Evolutionary conservation across 2,888 invertebrate genomes (phyloP), one percentile per base, ranked within the genome.

Genomic region (Resseliella maxima): DNA sequence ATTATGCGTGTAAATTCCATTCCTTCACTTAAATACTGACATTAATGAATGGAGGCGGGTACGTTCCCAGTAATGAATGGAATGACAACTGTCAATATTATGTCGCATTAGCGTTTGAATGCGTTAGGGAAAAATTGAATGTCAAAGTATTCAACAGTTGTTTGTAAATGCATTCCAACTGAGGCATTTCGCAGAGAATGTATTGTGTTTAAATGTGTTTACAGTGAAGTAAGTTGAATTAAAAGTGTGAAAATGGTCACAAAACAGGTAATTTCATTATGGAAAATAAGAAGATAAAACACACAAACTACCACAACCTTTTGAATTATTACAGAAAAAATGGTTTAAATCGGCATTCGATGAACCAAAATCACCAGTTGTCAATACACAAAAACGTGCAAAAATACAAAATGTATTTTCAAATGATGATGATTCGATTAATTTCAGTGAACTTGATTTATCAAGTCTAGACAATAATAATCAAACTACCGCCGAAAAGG

Each of bases 271-370:
- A 36, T n/a, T 27, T 18, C 24, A 27, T 27, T 15, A 27, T 27
- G 8, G 24, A 10, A 10, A 3, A 27, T 64, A 6, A 3, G 64
- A 64, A 64, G 15, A 24, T 64, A 27, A 18, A 64, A 10, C 18
- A n/a, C n/a, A n/a, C n/a, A n/a, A n/a, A n/a, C n/a, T n/a, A n/a
- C n/a, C n/a, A n/a, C n/a, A n/a, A n/a, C n/a, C n/a, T n/a, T n/a
- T n/a, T n/a, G n/a, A n/a, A n/a, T n/a, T n/a, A n/a, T n/a, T n/a
- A 24, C 21, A 87, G 87, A 85, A 27, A 86, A 86, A 85, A 18
- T 87, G 87, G 87, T 87, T 87, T 72, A 87, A 86, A 85, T 86
- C 87, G 6, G 86, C 86, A 21, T 87, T 87, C 12, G 86, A 38
- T 83, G 83, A 86, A 6, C 45, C 45, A 27, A 27, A 45, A 27